Percentiles rank a stretch among this genome's conserved stretches.
Evolutionary conservation across 1,140 invertebrate genomes (phyloP).

Genomic region (Meloidogyne floridensis): DNA sequence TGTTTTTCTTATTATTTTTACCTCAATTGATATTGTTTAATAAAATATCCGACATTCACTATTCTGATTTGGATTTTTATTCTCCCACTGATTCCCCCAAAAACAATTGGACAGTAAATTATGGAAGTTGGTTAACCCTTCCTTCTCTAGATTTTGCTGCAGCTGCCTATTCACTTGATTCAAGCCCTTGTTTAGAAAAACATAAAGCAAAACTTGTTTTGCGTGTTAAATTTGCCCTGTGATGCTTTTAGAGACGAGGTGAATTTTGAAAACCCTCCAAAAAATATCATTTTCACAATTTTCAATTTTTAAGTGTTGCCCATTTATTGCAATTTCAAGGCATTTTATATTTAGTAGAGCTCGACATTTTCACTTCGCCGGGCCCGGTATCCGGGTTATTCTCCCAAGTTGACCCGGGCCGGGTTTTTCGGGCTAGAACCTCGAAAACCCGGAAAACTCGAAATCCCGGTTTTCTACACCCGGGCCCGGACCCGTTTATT

Average conservation of each 20-base stretch:
- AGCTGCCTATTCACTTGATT: constrained; percentile 47
- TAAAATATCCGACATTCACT: neutral
- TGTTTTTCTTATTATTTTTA: neutral
- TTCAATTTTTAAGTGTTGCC: constrained; percentile 39
- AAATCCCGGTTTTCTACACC: too few relatives aligned
- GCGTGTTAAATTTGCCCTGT: constrained; percentile 36
- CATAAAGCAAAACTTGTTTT: constrained; percentile 33
- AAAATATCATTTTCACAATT: constrained; percentile 15
- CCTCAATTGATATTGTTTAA: neutral
- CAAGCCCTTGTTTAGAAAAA: constrained; percentile 43
- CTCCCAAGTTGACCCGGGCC: too few relatives aligned
- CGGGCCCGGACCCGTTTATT: too few relatives aligned
- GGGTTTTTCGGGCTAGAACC: too few relatives aligned
- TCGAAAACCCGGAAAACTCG: too few relatives aligned
- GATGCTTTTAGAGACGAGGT: constrained; percentile 40
- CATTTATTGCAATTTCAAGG: constrained; percentile 38
- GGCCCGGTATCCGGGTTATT: too few relatives aligned
- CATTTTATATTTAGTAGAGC: constrained; percentile 41
- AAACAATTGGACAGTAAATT: constrained; percentile 42
- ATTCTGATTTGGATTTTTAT: neutral
- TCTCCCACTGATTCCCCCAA: neutral
- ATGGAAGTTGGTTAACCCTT: constrained; percentile 38
- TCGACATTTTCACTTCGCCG: neutral
- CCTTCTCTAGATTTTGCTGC: constrained; percentile 52
- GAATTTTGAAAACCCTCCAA: neutral